Conservation (phyloP, 2,888 invertebrate genomes). For the Neoscelio sp. region DNA sequence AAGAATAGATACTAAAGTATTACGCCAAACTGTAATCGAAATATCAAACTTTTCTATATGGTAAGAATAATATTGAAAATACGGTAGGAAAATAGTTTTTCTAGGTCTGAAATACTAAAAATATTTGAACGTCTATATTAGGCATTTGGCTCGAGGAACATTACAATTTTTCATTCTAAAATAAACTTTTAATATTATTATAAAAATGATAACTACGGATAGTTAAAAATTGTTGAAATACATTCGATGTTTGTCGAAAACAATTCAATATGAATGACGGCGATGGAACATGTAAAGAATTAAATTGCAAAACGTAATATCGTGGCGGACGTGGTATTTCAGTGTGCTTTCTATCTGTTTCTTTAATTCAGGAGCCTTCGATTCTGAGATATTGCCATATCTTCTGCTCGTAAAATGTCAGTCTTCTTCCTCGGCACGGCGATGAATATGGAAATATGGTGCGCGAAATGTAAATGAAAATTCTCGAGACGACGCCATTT, state of each 20-base stretch:
- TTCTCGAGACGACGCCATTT: constrained; percentile 19
- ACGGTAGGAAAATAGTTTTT: too few relatives aligned
- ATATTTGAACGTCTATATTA: too few relatives aligned
- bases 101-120: too few relatives aligned
- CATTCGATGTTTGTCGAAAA: too few relatives aligned
- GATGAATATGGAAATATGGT: constrained; percentile 58
- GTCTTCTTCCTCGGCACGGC: constrained; percentile 30
- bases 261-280: constrained; percentile 26
- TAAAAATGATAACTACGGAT: too few relatives aligned
- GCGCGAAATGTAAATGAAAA: constrained; percentile 34
- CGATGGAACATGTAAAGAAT: constrained; percentile 32
- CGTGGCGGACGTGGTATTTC: constrained; percentile 41
- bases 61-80: too few relatives aligned
- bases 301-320: constrained; percentile 54
- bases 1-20: too few relatives aligned
- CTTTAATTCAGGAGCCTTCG: constrained; percentile 59
- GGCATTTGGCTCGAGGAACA: too few relatives aligned
- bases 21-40: too few relatives aligned
- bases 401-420: constrained; percentile 57
- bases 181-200: too few relatives aligned
- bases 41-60: too few relatives aligned
- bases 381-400: constrained; percentile 63
- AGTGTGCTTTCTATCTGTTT: constrained; percentile 47
- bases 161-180: background rate
- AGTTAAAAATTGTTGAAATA: too few relatives aligned